These are phyloP conservation scores for Cantharis rufa DNA, from an alignment of 2,888 invertebrate species.

Conservation along the genomic window DNA sequence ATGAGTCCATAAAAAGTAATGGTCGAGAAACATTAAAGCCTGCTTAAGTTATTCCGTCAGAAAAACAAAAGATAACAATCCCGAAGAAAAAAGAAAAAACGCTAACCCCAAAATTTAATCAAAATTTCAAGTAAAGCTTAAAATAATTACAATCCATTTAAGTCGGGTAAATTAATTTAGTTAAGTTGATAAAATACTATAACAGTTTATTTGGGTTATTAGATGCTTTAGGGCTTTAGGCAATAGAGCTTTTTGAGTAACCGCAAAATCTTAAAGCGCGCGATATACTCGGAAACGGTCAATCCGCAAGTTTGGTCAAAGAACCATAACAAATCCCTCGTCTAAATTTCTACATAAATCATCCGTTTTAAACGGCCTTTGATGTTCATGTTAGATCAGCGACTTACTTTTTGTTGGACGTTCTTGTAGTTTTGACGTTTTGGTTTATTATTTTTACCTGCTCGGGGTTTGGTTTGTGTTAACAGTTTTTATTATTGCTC, in stretches of 20 bases:
- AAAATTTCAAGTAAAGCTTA: background rate
- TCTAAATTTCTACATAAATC: slow-evolving; percentile 21
- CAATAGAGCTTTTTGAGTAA: slow-evolving; percentile 15
- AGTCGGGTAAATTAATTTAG: background rate
- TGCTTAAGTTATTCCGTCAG: background rate
- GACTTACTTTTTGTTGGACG: slow-evolving; percentile 10
- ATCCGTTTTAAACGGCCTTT: slow-evolving; percentile 16
- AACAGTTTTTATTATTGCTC: background rate
- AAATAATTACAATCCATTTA: background rate
- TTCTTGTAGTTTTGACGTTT: background rate
- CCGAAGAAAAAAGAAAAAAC: background rate
- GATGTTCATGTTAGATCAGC: slow-evolving; percentile 9
- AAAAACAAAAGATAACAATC: background rate
- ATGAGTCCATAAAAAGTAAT: background rate
- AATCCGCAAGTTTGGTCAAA: slow-evolving; percentile 19
- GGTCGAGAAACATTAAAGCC: background rate
- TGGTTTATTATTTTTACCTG: slow-evolving; percentile 15
- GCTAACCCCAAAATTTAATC: background rate
- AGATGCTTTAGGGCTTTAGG: slow-evolving; percentile 7
- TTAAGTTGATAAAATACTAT: slow-evolving; percentile 7
- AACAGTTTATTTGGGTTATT: slow-evolving; percentile 7
- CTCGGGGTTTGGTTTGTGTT: background rate
- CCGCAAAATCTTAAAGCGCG: slow-evolving; percentile 14
- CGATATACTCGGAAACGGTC: slow-evolving; percentile 7
- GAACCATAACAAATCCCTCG: slow-evolving; percentile 18